A percentile compares a stretch with the other conserved stretches of the same genome.
Conservation (phyloP, 2,797 vertebrate genomes). For the Sternarchorhynchus goeldii region DNA sequence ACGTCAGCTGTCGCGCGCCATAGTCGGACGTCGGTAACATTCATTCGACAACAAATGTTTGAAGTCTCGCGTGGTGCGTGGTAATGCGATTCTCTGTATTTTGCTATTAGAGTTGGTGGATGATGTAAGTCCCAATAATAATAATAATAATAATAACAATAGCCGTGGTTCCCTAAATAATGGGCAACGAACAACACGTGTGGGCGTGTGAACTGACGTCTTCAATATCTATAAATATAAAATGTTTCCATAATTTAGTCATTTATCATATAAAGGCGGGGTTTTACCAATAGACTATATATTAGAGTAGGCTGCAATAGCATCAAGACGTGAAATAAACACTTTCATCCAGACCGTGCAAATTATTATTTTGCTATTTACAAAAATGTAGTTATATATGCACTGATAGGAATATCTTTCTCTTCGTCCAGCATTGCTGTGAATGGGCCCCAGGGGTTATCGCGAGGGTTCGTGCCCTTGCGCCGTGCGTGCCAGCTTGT, state of each 20-base stretch:
- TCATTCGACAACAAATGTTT: constrained; percentile 53
- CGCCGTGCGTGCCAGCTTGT: constrained; percentile 26
- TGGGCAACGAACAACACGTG: neutral
- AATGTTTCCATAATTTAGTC: constrained; percentile 37
- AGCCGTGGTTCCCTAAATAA: neutral
- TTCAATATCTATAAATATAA: constrained; percentile 41
- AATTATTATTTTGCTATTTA: too few relatives aligned
- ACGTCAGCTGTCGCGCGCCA: constrained; percentile 66
- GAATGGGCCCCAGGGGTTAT: constrained; percentile 16
- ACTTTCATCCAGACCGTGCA: too few relatives aligned
- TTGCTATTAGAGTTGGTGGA: constrained; percentile 45
- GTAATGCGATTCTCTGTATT: constrained; percentile 43
- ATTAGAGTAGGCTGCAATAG: too few relatives aligned
- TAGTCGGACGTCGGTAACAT: constrained; percentile 52
- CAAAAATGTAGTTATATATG: neutral
- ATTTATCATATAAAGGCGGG: constrained; percentile 19
- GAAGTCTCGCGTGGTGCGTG: constrained; percentile 23
- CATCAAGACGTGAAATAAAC: too few relatives aligned
- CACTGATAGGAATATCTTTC: neutral
- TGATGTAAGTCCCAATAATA: constrained; percentile 31
- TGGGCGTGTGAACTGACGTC: constrained; percentile 38
- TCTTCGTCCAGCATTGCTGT: constrained; percentile 26
- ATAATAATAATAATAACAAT: constrained; percentile 7
- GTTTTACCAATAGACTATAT: neutral
- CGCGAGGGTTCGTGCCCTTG: constrained; percentile 35